A percentile compares a stretch with the other conserved stretches of the same genome.
phyloP scores from a whole-genome alignment of 2,113 vertebrate genomes.

The Crotophaga sulcirostris region DNA sequence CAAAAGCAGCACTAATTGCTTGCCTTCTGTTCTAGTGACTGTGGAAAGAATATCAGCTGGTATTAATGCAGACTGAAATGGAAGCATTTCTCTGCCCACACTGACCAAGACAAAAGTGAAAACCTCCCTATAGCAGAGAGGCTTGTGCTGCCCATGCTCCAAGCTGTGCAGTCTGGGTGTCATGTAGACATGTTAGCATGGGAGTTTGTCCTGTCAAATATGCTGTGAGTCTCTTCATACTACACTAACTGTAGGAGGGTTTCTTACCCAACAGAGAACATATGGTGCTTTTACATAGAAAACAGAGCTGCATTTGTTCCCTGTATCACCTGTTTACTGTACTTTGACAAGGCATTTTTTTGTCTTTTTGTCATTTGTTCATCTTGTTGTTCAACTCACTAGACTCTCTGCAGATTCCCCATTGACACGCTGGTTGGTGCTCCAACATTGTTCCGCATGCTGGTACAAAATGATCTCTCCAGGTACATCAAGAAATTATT shows the following conservation, averaged over 20 bases:
- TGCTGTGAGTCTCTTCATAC: neutral
- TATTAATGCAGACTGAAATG: neutral
- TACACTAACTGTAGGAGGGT: neutral
- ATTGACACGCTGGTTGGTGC: constrained; percentile 66
- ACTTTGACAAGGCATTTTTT: neutral
- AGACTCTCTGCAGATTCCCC: constrained; percentile 81
- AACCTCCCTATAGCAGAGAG: neutral
- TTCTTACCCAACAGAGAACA: neutral
- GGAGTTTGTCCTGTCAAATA: neutral
- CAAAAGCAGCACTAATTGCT: neutral
- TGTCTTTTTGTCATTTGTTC: no score
- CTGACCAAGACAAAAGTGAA: neutral
- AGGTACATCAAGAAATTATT: constrained; percentile 59
- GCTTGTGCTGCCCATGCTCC: neutral
- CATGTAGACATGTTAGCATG: neutral
- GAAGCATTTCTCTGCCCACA: neutral
- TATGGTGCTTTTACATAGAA: neutral
- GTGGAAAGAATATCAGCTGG: neutral
- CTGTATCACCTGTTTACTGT: neutral
- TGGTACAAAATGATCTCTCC: constrained; percentile 72
- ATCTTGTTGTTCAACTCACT: neutral
- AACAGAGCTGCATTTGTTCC: neutral
- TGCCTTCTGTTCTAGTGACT: neutral
- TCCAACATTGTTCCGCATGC: constrained; percentile 78
- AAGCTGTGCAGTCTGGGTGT: neutral